phyloP scores from a whole-genome alignment of 23 tunicate genomes.

The Ascidia mentula region DNA sequence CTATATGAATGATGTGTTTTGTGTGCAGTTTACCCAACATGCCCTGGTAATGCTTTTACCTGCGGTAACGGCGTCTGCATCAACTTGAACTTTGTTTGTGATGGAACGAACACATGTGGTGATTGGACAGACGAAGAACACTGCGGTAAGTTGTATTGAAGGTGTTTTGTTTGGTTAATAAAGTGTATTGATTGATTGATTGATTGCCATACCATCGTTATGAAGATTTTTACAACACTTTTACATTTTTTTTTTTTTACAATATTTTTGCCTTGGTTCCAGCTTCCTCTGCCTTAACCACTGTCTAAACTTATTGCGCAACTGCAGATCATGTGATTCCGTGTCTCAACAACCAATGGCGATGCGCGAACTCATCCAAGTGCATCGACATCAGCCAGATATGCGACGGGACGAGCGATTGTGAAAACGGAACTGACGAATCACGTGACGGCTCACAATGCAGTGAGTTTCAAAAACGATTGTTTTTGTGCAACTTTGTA shows the following conservation, averaged over 20 bases:
- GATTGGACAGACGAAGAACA: constrained; percentile 62
- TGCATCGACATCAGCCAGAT: constrained; percentile 62
- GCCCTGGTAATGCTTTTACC: constrained; percentile 59
- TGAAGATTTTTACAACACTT: no score
- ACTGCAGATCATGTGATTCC: constrained; percentile 43
- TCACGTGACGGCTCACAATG: constrained; percentile 48
- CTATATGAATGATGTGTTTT: no score
- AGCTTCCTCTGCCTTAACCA: no score
- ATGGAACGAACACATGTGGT: constrained; percentile 62
- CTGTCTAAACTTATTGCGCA: no score
- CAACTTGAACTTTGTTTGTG: constrained; percentile 66
- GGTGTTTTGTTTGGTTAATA: no score
- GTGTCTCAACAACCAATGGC: constrained; percentile 80
- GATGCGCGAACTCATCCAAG: constrained; percentile 57
- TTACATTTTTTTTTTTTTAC: no score
- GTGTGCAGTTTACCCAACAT: constrained; percentile 43
- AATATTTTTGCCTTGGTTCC: no score
- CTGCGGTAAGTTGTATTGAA: constrained; percentile 58
- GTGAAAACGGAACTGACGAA: constrained; percentile 66
- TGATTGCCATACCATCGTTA: no score
- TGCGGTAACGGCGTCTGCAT: constrained; percentile 58
- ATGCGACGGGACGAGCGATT: constrained; percentile 63
- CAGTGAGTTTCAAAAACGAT: constrained; percentile 37
- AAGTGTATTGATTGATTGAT: no score
- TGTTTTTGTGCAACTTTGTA: no score